Evolutionary conservation across 2,113 vertebrate genomes (phyloP).

Genomic region (Cathartes aura): DNA sequence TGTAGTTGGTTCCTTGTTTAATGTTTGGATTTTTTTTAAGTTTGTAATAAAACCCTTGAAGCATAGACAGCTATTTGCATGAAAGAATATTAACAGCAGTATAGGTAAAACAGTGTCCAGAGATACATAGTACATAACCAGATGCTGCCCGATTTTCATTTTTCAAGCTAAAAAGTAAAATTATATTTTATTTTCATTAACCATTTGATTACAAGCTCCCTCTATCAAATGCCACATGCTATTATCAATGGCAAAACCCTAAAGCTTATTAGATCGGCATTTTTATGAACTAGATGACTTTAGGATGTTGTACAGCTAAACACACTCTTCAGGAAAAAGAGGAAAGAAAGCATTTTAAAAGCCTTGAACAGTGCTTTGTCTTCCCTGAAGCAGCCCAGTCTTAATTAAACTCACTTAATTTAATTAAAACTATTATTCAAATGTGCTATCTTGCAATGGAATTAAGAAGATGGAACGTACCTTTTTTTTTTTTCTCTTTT

Average conservation of each 20-base stretch:
- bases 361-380: not conserved
- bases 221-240: not conserved
- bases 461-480: not conserved
- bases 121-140: not conserved
- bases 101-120: not conserved
- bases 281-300: not conserved
- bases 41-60: not conserved
- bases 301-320: not conserved
- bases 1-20: not conserved
- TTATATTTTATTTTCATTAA: not conserved
- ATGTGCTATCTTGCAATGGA: not conserved
- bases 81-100: not conserved
- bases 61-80: not conserved
- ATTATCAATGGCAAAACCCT: not conserved
- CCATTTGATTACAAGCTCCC: not conserved
- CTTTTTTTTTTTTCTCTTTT: not conserved
- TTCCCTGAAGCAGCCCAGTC: not conserved
- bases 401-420: constrained; percentile 15
- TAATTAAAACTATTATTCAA: constrained; percentile 46
- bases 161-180: not conserved
- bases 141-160: not conserved
- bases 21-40: not conserved
- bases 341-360: not conserved
- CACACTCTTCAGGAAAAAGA: not conserved
- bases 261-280: not conserved